A percentile compares a stretch with the other conserved stretches of the same genome.
Conservation (phyloP, 2,113 vertebrate species). For the Thryonomys swinderianus region DNA sequence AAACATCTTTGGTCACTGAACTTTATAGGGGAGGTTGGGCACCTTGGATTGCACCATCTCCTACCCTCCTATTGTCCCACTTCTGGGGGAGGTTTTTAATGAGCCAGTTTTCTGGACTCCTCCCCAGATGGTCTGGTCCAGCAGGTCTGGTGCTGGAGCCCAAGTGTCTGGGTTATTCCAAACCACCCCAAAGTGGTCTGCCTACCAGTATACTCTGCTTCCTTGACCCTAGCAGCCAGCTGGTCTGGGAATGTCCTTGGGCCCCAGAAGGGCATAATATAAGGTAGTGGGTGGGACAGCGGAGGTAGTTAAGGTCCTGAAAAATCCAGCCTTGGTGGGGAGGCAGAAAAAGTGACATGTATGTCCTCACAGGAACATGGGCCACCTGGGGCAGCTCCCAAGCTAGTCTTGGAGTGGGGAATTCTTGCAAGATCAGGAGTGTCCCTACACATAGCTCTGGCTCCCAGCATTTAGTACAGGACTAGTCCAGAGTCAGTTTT, state of each 20-base stretch:
- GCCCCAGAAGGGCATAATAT: neutral
- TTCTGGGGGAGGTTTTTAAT: constrained; percentile 13
- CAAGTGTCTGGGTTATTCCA: constrained; percentile 35
- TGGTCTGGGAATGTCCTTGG: neutral
- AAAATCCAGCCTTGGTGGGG: too few species aligned
- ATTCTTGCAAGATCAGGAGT: neutral
- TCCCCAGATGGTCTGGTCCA: constrained; percentile 50
- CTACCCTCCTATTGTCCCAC: accelerated
- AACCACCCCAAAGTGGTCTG: neutral
- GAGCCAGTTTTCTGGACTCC: neutral
- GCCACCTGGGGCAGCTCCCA: neutral
- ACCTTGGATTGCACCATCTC: neutral
- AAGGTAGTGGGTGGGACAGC: neutral
- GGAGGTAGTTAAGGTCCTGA: neutral
- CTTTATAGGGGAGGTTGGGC: neutral
- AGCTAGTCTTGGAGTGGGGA: neutral
- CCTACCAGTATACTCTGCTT: neutral
- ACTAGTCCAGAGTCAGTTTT: neutral
- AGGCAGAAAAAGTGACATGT: neutral
- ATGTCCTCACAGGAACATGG: neutral
- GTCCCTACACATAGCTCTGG: accelerated
- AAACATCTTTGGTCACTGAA: neutral
- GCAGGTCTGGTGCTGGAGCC: constrained; percentile 6
- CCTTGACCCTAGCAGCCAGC: neutral
- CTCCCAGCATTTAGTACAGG: neutral